Base-by-base conservation (phyloP, 2,113 vertebrate genomes). In the Rhynchomys soricoides region DNA sequence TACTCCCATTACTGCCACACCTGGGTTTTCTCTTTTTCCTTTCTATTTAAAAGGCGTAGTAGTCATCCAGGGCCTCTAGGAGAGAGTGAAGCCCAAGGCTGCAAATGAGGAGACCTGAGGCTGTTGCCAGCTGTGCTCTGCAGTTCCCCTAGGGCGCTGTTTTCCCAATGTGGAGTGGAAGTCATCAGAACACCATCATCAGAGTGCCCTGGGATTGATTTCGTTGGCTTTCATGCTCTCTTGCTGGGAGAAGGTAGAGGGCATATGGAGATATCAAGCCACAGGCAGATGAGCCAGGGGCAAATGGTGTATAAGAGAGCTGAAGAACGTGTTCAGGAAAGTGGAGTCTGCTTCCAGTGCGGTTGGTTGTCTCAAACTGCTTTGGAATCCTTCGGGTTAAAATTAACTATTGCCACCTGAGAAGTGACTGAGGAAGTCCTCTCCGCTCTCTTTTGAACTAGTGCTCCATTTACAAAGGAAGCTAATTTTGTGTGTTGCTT, bases 21-120 rank as follows among this genome's bases (percentile, higher is more conserved):
- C 97, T 98, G 97, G 95, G 96, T 97, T 97, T 97, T 97, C 97
- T 96, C 94, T 98, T 97, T 95, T 91, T 78, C 87, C 91, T 96
- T 85, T 79, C 91, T 88, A 81, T 95, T 97, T 97, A 95, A 98
- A 97, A 95, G 89, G 79, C 78, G 85, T 86, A 9, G 31, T 73
- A 95, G 73, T 96, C 50, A 21, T 89, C 94, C 91, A 97, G 73
- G 89, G 91, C 83, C 83, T 95, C 83, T 90, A 81, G 78, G 59
- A 93, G 91, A 94, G 86, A 96, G 90, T 37, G 66, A 94, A 89
- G 86, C 93, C 82, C 24, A 71, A 91, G 95, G 94, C 95, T 86
- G 89, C 91, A 91, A 90, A 91, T 45, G 85, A 68, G 82, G 88
- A 91, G 55, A 93, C 93, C 97, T 82, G 57, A 95, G 97, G 96